Evolutionary conservation across 2,888 invertebrate genomes (phyloP), one percentile per base, ranked within the genome.

Genomic region (Linhomoeus sp.): DNA sequence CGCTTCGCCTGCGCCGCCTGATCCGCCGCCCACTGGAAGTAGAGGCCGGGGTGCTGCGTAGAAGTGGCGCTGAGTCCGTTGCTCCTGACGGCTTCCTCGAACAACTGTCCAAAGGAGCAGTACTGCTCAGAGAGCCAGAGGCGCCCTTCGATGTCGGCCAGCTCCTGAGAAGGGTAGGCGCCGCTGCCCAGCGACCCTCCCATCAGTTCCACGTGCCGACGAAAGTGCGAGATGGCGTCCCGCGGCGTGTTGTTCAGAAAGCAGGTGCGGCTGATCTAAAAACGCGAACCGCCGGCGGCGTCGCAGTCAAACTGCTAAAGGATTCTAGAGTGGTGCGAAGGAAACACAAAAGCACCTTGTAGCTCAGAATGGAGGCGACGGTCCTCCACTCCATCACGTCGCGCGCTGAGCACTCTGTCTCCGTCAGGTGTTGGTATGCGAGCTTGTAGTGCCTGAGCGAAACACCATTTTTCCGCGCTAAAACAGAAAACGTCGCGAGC

Each of bases 181-280:
- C 17, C 19, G 3, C 7, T 17, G 5, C 5, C 5, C 9, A 19
- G 3, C 15, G 15, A 33, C 9, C 15, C 33, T 3, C 19, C 37
- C 17, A 17, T 3, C 36, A 81, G 78, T 53, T 90, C 87, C 52
- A 85, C 78, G 61, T 92, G 92, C 52, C 78, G 77, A 58, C 84
- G 77, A 59, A 94, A 86, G 66, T 94, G 92, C 46, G 81, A 77
- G 58, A 94, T 88, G 1, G 94, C 82, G 72, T 97, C 94, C 58
- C 88, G 73, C 0, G 90, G 86, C 48, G 83, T 74, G 67, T 82
- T 85, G 55, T 87, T 72, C 54, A 77, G 75, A 69, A 97, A 94
- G 68, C 85, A 77, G 52, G 94, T 69, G 52, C 81, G 77, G 61
- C 92, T 94, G 35, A 94, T 75, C 69, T 71, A 55, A 17, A 58